Percentiles rank a stretch among this genome's conserved stretches.
Conservation (phyloP, 1,140 invertebrate species). For the Hydropsyche tenuis region DNA sequence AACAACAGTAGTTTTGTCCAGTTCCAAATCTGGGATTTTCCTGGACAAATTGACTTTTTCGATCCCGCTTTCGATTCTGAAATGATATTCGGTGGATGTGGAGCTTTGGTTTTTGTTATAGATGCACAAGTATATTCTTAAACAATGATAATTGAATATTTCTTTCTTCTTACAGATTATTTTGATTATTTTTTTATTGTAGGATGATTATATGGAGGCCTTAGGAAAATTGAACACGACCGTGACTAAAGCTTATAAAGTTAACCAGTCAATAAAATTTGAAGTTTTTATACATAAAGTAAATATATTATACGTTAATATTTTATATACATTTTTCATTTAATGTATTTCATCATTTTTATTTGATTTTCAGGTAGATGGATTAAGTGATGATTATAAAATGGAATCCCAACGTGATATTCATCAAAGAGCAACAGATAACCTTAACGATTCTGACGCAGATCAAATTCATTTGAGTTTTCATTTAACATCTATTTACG, state of each 20-base stretch:
- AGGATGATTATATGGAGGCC: constrained; percentile 97
- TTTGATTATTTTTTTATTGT: constrained; percentile 31
- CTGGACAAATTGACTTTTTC: constrained; percentile 98
- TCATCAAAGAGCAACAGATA: constrained; percentile 94
- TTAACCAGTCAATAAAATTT: constrained; percentile 97
- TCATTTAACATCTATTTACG: constrained; percentile 98
- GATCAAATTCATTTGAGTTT: constrained; percentile 92
- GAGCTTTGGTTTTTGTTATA: constrained; percentile 98
- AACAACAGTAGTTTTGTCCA: constrained; percentile 98
- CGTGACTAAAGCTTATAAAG: constrained; percentile 93
- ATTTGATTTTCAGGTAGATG: constrained; percentile 75
- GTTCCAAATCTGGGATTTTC: constrained; percentile 99
- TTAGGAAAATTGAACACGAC: constrained; percentile 90
- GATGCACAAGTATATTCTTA: constrained; percentile 85
- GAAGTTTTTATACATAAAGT: constrained; percentile 98
- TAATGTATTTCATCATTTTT: neutral
- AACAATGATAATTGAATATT: constrained; percentile 3
- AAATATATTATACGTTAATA: constrained; percentile 31
- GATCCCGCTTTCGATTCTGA: constrained; percentile 96
- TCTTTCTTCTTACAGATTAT: constrained; percentile 8
- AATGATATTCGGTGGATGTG: constrained; percentile 93
- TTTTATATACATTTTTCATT: neutral
- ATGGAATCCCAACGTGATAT: constrained; percentile 99
- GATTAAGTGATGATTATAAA: constrained; percentile 97
- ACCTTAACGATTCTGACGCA: constrained; percentile 85